phyloP scores from a whole-genome alignment of 2,113 vertebrate genomes.

The Rhinoderma darwinii region DNA sequence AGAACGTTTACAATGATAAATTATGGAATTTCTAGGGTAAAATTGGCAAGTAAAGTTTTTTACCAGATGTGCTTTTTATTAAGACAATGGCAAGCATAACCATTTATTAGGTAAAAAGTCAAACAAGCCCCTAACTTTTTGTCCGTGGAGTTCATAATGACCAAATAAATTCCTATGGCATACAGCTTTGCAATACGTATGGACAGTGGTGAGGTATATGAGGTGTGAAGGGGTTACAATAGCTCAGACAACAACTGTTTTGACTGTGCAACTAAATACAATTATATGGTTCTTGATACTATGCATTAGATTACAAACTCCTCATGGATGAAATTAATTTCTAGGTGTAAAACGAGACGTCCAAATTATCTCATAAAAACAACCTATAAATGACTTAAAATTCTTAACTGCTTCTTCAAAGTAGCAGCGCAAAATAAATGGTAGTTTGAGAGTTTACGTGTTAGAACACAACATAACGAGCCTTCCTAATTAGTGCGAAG shows the following conservation, averaged over 20 bases:
- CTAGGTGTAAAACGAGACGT: constrained; percentile 57
- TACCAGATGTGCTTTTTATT: no score
- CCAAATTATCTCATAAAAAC: constrained; percentile 57
- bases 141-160: not conserved
- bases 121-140: not conserved
- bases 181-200: not conserved
- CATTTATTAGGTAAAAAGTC: not conserved
- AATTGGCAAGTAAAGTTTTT: no score
- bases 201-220: not conserved
- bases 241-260: constrained; percentile 36
- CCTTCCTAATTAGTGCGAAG: constrained; percentile 35
- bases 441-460: constrained; percentile 32
- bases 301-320: constrained; percentile 54
- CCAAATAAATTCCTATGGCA: constrained; percentile 5
- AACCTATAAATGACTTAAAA: constrained; percentile 49
- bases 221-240: constrained; percentile 58
- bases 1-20: no score
- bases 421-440: constrained; percentile 28
- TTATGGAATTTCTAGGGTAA: no score
- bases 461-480: constrained; percentile 46
- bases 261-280: constrained; percentile 34
- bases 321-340: constrained; percentile 59
- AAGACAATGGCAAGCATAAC: not conserved
- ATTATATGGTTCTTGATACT: constrained; percentile 49
- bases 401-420: constrained; percentile 28